phyloP scores from a whole-genome alignment of 2,113 vertebrate genomes.

The Apistogramma diplotaenia region DNA sequence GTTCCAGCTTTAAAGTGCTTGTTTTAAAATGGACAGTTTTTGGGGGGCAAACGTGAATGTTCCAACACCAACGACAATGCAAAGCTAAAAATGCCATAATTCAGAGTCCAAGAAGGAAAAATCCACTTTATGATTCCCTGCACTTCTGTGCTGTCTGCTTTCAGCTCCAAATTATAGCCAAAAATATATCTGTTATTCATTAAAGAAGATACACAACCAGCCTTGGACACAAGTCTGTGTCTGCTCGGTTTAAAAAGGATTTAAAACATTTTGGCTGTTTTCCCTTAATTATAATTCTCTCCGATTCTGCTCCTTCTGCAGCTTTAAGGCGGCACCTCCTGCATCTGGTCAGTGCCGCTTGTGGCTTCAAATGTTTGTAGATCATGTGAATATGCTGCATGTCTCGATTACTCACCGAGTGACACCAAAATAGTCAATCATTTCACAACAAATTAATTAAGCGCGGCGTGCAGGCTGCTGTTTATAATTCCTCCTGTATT shows the following conservation, averaged over 20 bases:
- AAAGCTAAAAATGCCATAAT: background rate
- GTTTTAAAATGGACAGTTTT: background rate
- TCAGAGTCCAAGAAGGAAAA: fast-evolving
- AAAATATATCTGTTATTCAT: fast-evolving
- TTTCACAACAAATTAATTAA: background rate
- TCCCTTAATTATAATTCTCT: background rate
- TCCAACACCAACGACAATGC: background rate
- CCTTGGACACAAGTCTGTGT: background rate
- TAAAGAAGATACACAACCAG: fast-evolving
- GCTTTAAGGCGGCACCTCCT: background rate
- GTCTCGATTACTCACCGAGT: background rate
- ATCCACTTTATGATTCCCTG: background rate
- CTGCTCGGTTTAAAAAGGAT: background rate
- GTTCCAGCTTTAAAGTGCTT: background rate
- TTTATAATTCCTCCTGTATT: background rate
- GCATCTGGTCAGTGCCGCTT: background rate
- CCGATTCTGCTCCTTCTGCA: background rate
- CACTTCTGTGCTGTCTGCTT: background rate
- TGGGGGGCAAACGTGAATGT: background rate
- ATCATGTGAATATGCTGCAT: background rate
- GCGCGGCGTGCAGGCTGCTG: background rate
- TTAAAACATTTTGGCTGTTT: background rate
- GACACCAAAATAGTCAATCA: background rate
- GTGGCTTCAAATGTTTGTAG: background rate
- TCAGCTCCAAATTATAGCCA: background rate